A percentile compares a stretch with the other conserved stretches of the same genome.
phyloP scores from a whole-genome alignment of 1,140 invertebrate species.

The Homalodisca vitripennis region DNA sequence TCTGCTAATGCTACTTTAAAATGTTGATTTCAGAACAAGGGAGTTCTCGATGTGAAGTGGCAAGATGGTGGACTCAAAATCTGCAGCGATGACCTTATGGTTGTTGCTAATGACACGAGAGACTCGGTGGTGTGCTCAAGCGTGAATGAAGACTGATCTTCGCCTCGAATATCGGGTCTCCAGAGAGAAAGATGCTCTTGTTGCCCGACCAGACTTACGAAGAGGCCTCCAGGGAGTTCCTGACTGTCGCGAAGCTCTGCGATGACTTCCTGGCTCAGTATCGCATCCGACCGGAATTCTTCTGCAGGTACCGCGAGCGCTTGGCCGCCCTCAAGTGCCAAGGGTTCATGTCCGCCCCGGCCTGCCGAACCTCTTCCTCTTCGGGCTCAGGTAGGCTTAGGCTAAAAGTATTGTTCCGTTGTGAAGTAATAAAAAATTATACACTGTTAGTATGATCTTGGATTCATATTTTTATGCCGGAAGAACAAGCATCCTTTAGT shows the following conservation, averaged over 20 bases:
- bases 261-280: conserved; percentile 51
- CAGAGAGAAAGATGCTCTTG: conserved; percentile 47
- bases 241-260: conserved; percentile 51
- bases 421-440: too few species aligned
- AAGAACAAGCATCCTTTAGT: too few species aligned
- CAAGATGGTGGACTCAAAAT: too few species aligned
- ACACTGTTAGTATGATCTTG: too few species aligned
- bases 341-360: conserved; percentile 34
- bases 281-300: conserved; percentile 63
- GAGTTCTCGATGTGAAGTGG: too few species aligned
- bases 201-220: conserved; percentile 67
- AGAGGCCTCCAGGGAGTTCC: conserved; percentile 52
- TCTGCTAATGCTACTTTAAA: too few species aligned
- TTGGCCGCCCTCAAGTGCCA: conserved; percentile 36
- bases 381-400: conserved; percentile 2
- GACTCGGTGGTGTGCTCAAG: too few species aligned
- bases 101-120: too few species aligned
- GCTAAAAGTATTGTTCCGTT: too few species aligned
- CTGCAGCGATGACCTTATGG: too few species aligned
- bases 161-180: background rate
- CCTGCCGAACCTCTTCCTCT: conserved; percentile 6
- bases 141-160: background rate
- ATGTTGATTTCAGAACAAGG: too few species aligned
- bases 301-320: conserved; percentile 57
- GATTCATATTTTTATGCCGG: too few species aligned